phyloP scores from a whole-genome alignment of 2,797 vertebrate species.

The Ptychadena robeensis region DNA sequence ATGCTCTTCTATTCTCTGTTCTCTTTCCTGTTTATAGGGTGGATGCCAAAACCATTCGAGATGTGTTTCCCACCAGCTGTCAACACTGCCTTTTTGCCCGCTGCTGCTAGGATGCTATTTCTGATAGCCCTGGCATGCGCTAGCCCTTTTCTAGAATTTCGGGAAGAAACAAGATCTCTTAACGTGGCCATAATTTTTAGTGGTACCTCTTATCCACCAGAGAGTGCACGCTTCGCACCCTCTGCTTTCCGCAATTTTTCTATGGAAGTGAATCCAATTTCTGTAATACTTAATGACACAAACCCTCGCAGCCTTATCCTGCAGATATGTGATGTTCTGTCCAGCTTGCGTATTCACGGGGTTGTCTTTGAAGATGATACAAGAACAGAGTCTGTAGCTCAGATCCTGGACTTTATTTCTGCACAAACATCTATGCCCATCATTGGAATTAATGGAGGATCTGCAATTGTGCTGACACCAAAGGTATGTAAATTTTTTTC shows the following conservation, averaged over 20 bases:
- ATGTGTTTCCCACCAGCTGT: conserved; percentile 64
- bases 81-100: conserved; percentile 74
- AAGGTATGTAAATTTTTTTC: conserved; percentile 78
- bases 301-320: conserved; percentile 92
- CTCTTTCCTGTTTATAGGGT: conserved; percentile 68
- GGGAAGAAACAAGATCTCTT: conserved; percentile 69
- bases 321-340: conserved; percentile 91
- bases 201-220: conserved; percentile 73
- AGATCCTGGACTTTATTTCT: conserved; percentile 94
- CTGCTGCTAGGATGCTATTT: conserved; percentile 85
- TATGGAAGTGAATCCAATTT: conserved; percentile 72
- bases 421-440: conserved; percentile 95
- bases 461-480: conserved; percentile 91
- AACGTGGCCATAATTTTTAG: conserved; percentile 89
- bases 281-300: conserved; percentile 86
- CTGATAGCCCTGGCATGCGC: conserved; percentile 77
- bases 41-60: conserved; percentile 75
- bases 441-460: conserved; percentile 92
- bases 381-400: conserved; percentile 82
- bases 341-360: conserved; percentile 89
- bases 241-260: conserved; percentile 71
- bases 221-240: conserved; percentile 75
- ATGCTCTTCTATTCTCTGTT: conserved; percentile 69
- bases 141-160: conserved; percentile 83
- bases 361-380: conserved; percentile 93